These are phyloP conservation scores for Channallabes apus DNA, from an alignment of 2,797 vertebrate species.

Conservation along the genomic window DNA sequence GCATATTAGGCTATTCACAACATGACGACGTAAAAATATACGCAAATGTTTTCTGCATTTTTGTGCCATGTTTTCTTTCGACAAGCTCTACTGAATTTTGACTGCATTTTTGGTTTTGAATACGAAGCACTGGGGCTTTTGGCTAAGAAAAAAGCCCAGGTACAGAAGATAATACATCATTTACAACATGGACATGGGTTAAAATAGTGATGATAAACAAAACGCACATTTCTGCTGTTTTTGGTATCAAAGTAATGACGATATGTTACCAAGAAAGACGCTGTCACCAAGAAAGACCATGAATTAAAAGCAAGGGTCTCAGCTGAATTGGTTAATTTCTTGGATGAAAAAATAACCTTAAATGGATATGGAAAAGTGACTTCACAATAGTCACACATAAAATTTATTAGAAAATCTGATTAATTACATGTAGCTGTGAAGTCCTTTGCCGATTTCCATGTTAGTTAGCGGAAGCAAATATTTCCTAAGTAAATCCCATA, in stretches of 20 bases:
- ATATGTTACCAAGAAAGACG: conserved; percentile 60
- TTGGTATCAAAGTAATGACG: conserved; percentile 91
- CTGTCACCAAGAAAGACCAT: conserved; percentile 59
- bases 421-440: not conserved
- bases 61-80: conserved; percentile 82
- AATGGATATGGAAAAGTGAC: conserved; percentile 10
- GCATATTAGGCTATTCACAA: conserved; percentile 68
- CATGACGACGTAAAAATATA: conserved; percentile 72
- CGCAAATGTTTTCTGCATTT: conserved; percentile 73
- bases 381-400: conserved; percentile 22
- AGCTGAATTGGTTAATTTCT: conserved; percentile 61
- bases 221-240: conserved; percentile 70
- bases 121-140: conserved; percentile 80
- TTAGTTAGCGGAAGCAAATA: not conserved
- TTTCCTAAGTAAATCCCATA: conserved; percentile 37
- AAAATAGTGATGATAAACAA: conserved; percentile 80
- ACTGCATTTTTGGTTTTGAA: conserved; percentile 88
- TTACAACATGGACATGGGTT: conserved; percentile 81
- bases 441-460: not conserved
- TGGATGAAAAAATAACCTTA: conserved; percentile 37
- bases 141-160: conserved; percentile 80
- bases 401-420: conserved; percentile 1
- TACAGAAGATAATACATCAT: conserved; percentile 83
- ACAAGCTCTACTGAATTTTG: conserved; percentile 86
- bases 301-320: conserved; percentile 57